Conservation (phyloP, 2,888 invertebrate genomes). For the Andrena bucephala region DNA sequence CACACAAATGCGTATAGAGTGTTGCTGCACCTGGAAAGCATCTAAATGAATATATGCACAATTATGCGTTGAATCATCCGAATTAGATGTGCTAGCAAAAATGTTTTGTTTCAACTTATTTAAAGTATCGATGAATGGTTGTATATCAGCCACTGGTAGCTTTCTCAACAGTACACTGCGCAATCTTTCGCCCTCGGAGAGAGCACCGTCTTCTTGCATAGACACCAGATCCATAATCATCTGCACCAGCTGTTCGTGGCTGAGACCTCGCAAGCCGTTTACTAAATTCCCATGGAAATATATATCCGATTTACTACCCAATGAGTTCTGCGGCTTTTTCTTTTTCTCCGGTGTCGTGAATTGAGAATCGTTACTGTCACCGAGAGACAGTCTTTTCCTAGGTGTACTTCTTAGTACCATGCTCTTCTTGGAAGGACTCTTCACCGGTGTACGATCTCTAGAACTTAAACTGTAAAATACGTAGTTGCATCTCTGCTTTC, state of each 20-base stretch:
- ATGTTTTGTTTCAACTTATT: conserved; percentile 89
- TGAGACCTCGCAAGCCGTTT: conserved; percentile 89
- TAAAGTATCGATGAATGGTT: conserved; percentile 89
- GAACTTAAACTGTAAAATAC: conserved; percentile 74
- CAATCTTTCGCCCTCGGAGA: conserved; percentile 85
- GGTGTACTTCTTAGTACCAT: conserved; percentile 89
- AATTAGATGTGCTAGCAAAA: conserved; percentile 90
- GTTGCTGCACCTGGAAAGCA: conserved; percentile 87
- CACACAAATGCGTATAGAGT: neutral
- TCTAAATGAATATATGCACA: conserved; percentile 89
- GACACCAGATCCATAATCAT: conserved; percentile 88
- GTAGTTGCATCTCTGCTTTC: neutral
- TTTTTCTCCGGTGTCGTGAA: conserved; percentile 86
- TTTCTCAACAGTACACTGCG: conserved; percentile 87
- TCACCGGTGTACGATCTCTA: conserved; percentile 82
- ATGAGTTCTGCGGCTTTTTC: conserved; percentile 82
- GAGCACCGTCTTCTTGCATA: conserved; percentile 78
- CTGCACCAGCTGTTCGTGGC: conserved; percentile 89
- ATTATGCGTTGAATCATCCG: conserved; percentile 90
- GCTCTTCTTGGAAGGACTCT: conserved; percentile 80
- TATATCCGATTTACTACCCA: conserved; percentile 49
- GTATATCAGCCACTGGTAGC: conserved; percentile 90
- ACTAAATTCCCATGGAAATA: conserved; percentile 84
- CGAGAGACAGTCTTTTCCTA: conserved; percentile 88
- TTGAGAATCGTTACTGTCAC: conserved; percentile 83